Percentiles rank a stretch among this genome's conserved stretches.
phyloP scores from a whole-genome alignment of 2,797 vertebrate genomes.

The Mycteria americana region DNA sequence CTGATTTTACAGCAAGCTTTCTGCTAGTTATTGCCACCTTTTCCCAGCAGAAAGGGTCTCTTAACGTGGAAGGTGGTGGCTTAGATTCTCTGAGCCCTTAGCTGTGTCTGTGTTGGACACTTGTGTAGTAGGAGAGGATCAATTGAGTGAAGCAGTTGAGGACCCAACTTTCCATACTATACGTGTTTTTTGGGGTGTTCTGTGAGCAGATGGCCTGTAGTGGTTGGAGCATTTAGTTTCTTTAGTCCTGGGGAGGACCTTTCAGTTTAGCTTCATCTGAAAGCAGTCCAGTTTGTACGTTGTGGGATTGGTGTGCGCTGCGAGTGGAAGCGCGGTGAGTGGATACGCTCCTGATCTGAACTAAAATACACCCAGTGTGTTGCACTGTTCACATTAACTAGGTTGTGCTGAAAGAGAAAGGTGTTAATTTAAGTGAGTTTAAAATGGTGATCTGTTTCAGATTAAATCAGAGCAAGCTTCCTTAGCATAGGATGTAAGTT shows the following conservation, averaged over 20 bases:
- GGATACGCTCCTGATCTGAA: neutral
- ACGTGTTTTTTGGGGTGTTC: neutral
- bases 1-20: neutral
- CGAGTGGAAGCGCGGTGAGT: accelerated
- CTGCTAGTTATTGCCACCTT: neutral
- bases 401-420: neutral
- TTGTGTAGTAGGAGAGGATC: neutral
- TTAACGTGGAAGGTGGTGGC: too few species aligned
- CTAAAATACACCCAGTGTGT: neutral
- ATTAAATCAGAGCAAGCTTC: neutral
- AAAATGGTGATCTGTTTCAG: neutral
- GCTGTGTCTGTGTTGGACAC: neutral
- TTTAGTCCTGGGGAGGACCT: neutral
- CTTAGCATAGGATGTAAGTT: neutral
- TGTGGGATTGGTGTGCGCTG: accelerated
- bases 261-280: neutral
- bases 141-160: neutral
- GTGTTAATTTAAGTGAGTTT: neutral
- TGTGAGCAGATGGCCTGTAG: neutral
- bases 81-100: neutral
- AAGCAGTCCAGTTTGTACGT: too few species aligned
- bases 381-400: neutral
- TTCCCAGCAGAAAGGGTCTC: neutral
- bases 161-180: neutral
- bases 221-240: neutral